Conservation (phyloP, 1,140 invertebrate genomes). For the Wasmannia auropunctata region DNA sequence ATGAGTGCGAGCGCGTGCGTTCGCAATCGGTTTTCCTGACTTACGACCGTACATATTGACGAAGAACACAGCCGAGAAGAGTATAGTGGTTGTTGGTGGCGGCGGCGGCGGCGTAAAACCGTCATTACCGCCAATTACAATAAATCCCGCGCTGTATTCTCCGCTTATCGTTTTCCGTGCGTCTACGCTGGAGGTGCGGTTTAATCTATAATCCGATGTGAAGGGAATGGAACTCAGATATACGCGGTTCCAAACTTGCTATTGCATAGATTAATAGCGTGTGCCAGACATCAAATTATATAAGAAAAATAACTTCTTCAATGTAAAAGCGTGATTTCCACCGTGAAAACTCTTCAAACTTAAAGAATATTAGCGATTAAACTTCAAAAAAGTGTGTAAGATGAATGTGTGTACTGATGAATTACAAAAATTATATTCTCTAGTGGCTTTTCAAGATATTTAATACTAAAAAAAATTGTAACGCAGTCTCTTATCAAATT, state of each 20-base stretch:
- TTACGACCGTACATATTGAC: conserved; percentile 57
- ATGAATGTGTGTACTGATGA: background rate
- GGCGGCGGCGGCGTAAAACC: conserved; percentile 72
- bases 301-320: background rate
- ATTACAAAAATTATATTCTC: background rate
- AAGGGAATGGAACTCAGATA: conserved; percentile 61
- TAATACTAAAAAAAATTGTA: background rate
- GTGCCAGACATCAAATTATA: too few species aligned
- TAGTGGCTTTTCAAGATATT: background rate
- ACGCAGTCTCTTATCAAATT: background rate
- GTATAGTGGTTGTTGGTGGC: conserved; percentile 36
- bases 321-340: conserved; percentile 20
- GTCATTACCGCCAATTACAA: conserved; percentile 81
- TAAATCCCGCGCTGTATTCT: conserved; percentile 78
- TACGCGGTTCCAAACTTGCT: conserved; percentile 25
- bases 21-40: conserved; percentile 48
- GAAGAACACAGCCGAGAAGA: conserved; percentile 17
- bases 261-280: background rate
- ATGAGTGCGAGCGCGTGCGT: background rate
- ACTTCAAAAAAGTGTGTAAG: too few species aligned
- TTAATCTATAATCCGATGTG: conserved; percentile 74
- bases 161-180: conserved; percentile 76
- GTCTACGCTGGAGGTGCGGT: conserved; percentile 64
- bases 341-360: background rate
- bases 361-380: background rate